Base-by-base conservation (phyloP, 2,113 vertebrate species). In the Planiliza haematocheilus region DNA sequence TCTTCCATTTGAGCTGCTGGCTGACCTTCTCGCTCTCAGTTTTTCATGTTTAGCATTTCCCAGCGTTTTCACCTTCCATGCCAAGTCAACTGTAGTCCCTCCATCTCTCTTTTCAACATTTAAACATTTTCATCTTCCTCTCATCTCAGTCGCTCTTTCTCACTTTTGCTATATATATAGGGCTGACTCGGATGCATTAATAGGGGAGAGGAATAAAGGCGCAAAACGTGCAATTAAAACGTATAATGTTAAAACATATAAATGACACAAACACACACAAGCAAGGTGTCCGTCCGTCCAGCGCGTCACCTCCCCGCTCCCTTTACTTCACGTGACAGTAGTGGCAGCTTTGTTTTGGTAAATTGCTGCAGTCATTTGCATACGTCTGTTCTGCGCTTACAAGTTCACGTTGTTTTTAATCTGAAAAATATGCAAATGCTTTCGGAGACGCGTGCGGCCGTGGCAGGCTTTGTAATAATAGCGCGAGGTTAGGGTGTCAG, bases 1-100 rank as follows among this genome's bases (percentile, higher is more conserved):
- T 92, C 88, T 91, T 92, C 91, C 70, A 72, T 90, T 86, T 83
- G 66, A 90, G 82, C 81, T 87, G 68, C 82, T 91, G 89, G 88
- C 84, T 92, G 91, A 91, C 89, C 91, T 92, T 91, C 84, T 79
- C 21, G 72, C 77, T 81, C 74, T 55, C 43, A 0, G n/a, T 81
- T 78, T 88, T 91, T 91, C 75, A 85, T 90, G 66, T 90, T 85
- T 85, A 84, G 88, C 88, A 85, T 88, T 88, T 85, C 58, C 45
- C 78, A 61, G 16, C 4, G 60, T 72, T 85, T 71, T 82, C 87
- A 88, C 84, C 87, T 88, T 84, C 82, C 63, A 39, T 89, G 88
- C 87, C 88, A 91, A 86, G 76, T 85, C 69, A 64, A 69, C 76
- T 70, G 57, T 62, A 60, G 65, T 69, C 55, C 39, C 34, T 68